These are phyloP conservation scores for Tenualosa thibaudeaui DNA, from an alignment of 2,797 vertebrate genomes.

Conservation along the genomic window DNA sequence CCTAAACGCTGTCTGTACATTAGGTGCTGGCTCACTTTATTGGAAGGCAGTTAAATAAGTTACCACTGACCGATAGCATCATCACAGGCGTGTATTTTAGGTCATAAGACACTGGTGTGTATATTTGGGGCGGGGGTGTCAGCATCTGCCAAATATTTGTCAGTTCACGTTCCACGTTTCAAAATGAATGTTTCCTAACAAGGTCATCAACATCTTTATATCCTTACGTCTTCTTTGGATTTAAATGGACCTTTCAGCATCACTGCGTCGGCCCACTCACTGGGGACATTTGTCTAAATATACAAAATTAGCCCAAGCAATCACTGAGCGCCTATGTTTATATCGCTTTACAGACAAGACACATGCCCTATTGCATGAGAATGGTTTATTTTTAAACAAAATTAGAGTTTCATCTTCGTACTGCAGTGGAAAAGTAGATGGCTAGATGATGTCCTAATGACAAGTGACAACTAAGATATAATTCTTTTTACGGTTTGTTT, in stretches of 20 bases:
- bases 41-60: slow-evolving; percentile 29
- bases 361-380: background rate
- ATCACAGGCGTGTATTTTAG: background rate
- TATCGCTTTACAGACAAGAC: background rate
- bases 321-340: slow-evolving; percentile 1
- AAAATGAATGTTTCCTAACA: background rate
- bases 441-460: background rate
- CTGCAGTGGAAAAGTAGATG: background rate
- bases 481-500: background rate
- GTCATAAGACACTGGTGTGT: background rate
- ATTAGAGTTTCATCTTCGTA: background rate
- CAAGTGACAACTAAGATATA: background rate
- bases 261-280: background rate
- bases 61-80: background rate
- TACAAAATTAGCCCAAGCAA: slow-evolving; percentile 21
- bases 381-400: background rate
- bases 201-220: background rate
- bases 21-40: slow-evolving; percentile 35
- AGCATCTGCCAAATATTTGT: background rate
- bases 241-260: background rate
- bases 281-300: slow-evolving; percentile 13
- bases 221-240: background rate
- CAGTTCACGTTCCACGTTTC: background rate
- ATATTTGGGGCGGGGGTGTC: background rate
- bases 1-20: slow-evolving; percentile 44